These are phyloP conservation scores for Benthosema pterotum DNA, from an alignment of 2,797 vertebrate genomes.

Conservation along the genomic window DNA sequence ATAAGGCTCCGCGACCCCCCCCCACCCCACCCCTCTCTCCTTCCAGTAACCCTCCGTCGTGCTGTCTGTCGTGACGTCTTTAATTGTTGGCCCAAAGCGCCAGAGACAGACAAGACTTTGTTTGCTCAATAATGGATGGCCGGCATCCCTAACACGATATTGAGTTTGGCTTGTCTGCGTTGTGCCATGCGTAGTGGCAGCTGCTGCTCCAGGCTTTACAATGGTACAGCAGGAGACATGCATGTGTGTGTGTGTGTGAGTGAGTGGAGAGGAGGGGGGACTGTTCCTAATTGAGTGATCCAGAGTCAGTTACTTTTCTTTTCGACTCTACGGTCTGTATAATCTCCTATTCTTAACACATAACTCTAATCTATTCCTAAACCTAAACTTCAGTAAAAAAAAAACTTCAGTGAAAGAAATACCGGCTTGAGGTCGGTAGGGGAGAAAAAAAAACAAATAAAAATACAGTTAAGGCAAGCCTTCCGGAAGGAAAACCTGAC, in stretches of 20 bases:
- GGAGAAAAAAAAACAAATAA: no score
- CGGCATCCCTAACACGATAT: conserved; percentile 75
- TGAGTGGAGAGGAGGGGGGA: conserved; percentile 3
- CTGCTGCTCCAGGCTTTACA: conserved; percentile 52
- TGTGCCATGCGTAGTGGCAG: conserved; percentile 27
- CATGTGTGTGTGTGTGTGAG: conserved; percentile 31
- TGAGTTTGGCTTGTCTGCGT: conserved; percentile 68
- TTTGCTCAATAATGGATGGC: conserved; percentile 83
- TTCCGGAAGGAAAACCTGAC: conserved; percentile 23
- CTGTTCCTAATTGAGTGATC: no score
- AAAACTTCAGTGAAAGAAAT: no score
- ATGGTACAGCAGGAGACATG: conserved; percentile 34
- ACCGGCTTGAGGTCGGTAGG: no score
- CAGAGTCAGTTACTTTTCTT: no score
- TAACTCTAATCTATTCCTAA: no score
- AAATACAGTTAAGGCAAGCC: no score
- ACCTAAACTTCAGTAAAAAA: no score
- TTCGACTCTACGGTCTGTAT: no score
- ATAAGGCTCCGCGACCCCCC: conserved; percentile 52
- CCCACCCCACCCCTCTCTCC: conserved; percentile 47
- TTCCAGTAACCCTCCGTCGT: conserved; percentile 47
- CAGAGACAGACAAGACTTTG: conserved; percentile 79
- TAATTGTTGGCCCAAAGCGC: conserved; percentile 84
- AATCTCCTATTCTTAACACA: no score
- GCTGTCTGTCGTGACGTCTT: conserved; percentile 76